Evolutionary conservation across 2,113 vertebrate species (phyloP), one percentile per base, ranked within the genome.

Genomic region (Eidolon helvum): DNA sequence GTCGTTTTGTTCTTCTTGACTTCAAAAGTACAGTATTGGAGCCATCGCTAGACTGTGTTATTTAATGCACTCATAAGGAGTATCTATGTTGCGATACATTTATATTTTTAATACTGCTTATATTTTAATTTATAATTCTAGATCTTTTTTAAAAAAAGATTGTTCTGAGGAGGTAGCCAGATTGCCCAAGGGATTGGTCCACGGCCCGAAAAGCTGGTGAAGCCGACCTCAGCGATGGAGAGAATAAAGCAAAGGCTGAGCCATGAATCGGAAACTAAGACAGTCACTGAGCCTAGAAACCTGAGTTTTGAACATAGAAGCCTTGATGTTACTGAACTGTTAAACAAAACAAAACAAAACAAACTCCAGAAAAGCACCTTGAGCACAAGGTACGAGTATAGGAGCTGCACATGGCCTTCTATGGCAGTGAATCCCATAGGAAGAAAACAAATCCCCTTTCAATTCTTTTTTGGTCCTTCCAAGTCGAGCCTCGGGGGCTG

Each of bases 261-360:
- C 24, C 57, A 26, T 59, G 24, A 28, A 24, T 15, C 89, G 45
- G 21, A 66, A 33, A 21, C 16, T 15, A 9, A 15, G 43, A 50
- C 2, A 16, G n/a, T 0, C 7, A 45, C 40, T 21, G 26, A 65
- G 24, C 33, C 30, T 30, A 18, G 86, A 78, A 71, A 65, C 18
- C 10, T 3, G 0, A n/a, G 63, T 30, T 83, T n/a, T 12, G 53
- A 79, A n/a, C 21, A 33, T 26, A 30, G 0, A 14, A 33, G 28
- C 10, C 24, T 50, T 30, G 12, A 15, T 7, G 48, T 2, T 10
- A 0, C 2, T 1, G 0, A 1, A 7, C 3, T 11, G 12, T 4
- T 28, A 19, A 50, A 55, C 19, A 30, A 50, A 63, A 50, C 30
- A 48, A 48, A 48, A 48, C 2, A 11, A 48, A 48, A 48, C 45